A percentile compares a stretch with the other conserved stretches of the same genome.
These are phyloP conservation scores for Leptonema lineaticorne DNA, from an alignment of 1,140 invertebrate species.

Conservation along the genomic window DNA sequence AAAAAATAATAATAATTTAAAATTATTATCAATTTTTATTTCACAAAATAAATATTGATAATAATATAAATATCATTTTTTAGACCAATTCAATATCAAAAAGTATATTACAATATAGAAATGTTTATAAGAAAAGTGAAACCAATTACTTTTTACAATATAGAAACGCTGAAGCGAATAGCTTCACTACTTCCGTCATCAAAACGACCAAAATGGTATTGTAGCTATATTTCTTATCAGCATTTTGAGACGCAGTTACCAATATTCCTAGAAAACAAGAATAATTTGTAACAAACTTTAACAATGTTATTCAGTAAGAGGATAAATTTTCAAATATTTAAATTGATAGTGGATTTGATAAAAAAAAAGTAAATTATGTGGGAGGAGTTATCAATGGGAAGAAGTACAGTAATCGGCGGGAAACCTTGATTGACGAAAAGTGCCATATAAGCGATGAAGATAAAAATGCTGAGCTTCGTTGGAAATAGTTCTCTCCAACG, in stretches of 20 bases:
- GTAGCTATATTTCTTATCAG: slow-evolving; percentile 79
- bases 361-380: neutral
- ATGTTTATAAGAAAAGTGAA: neutral
- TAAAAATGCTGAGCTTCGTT: slow-evolving; percentile 71
- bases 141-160: slow-evolving; percentile 69
- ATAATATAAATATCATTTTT: no score
- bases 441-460: slow-evolving; percentile 81
- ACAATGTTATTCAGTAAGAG: neutral
- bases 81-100: no score
- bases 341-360: neutral
- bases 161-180: slow-evolving; percentile 68
- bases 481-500: slow-evolving; percentile 77
- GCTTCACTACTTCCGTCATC: slow-evolving; percentile 84
- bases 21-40: no score
- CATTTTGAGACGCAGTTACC: slow-evolving; percentile 84
- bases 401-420: neutral
- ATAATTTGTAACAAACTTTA: slow-evolving; percentile 1
- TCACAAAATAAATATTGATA: no score
- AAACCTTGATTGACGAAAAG: slow-evolving; percentile 82
- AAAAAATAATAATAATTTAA: slow-evolving; percentile 32
- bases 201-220: slow-evolving; percentile 87
- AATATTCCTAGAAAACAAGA: slow-evolving; percentile 73
- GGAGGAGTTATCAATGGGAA: neutral
- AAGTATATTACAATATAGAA: neutral
- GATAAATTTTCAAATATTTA: neutral